phyloP scores from a whole-genome alignment of 2,797 vertebrate species.

The Kryptolebias ocellatus region DNA sequence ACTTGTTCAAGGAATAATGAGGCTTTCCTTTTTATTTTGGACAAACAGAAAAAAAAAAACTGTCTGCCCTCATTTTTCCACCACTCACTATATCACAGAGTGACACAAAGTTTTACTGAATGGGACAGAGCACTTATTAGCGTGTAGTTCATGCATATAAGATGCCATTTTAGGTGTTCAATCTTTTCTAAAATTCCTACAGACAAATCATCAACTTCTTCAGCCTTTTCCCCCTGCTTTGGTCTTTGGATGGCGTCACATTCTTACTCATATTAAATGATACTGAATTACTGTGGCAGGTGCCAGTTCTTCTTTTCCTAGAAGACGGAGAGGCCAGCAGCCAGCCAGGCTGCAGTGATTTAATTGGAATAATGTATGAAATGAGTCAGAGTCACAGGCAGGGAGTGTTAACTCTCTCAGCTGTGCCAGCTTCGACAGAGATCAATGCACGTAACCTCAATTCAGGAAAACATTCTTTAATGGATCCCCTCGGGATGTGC shows the following conservation, averaged over 20 bases:
- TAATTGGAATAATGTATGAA: conserved; percentile 88
- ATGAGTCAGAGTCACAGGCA: conserved; percentile 81
- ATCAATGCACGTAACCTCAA: conserved; percentile 89
- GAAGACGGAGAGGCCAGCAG: conserved; percentile 60
- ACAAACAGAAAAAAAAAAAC: no score
- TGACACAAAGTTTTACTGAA: neutral
- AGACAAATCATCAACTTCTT: conserved; percentile 51
- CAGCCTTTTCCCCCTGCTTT: conserved; percentile 8
- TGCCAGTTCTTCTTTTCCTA: conserved; percentile 62
- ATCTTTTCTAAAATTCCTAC: conserved; percentile 34
- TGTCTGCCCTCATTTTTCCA: neutral
- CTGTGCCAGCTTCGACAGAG: conserved; percentile 83
- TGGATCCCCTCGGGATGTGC: conserved; percentile 81
- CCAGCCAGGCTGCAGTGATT: conserved; percentile 70
- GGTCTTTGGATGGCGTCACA: conserved; percentile 23
- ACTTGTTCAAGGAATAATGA: no score
- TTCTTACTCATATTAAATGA: conserved; percentile 56
- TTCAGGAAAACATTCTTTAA: conserved; percentile 88
- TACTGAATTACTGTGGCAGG: conserved; percentile 62
- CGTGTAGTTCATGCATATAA: conserved; percentile 59
- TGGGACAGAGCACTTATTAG: neutral
- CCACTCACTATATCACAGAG: neutral
- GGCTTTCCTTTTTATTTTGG: no score
- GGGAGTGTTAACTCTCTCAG: conserved; percentile 83
- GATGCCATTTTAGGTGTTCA: conserved; percentile 61